Evolutionary conservation across 2,113 vertebrate genomes (phyloP).

Genomic region (Cheilinus undulatus): DNA sequence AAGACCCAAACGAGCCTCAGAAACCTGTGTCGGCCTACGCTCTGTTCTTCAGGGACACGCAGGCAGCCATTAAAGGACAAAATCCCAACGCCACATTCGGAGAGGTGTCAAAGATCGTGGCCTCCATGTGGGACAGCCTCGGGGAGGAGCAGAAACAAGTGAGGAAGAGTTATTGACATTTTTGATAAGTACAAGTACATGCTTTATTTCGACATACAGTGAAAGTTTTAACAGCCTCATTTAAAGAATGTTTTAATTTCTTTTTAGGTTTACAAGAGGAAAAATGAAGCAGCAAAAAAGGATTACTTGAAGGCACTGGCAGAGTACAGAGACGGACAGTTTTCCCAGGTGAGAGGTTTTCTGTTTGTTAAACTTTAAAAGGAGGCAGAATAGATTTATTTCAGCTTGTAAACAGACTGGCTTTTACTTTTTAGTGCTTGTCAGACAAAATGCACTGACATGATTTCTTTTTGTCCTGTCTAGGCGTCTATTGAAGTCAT

Average conservation of each 20-base stretch:
- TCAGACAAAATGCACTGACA: background rate
- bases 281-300: conserved; percentile 90
- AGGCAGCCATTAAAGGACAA: conserved; percentile 94
- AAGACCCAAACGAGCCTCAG: conserved; percentile 91
- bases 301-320: conserved; percentile 91
- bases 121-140: conserved; percentile 96
- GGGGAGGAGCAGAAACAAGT: conserved; percentile 96
- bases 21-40: conserved; percentile 93
- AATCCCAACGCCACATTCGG: conserved; percentile 93
- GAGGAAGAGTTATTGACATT: background rate
- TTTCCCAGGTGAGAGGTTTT: conserved; percentile 82
- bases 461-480: background rate
- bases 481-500: conserved; percentile 75
- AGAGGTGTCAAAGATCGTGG: conserved; percentile 94
- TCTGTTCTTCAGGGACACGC: conserved; percentile 92
- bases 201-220: background rate
- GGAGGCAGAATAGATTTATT: too few species aligned
- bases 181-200: too few species aligned
- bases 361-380: background rate
- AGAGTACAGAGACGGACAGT: conserved; percentile 86
- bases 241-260: too few species aligned
- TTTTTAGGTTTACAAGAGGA: conserved; percentile 90
- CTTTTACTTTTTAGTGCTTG: too few species aligned
- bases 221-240: too few species aligned
- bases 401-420: too few species aligned